phyloP scores from a whole-genome alignment of 2,888 invertebrate species.

The Nasonovia ribisnigri region DNA sequence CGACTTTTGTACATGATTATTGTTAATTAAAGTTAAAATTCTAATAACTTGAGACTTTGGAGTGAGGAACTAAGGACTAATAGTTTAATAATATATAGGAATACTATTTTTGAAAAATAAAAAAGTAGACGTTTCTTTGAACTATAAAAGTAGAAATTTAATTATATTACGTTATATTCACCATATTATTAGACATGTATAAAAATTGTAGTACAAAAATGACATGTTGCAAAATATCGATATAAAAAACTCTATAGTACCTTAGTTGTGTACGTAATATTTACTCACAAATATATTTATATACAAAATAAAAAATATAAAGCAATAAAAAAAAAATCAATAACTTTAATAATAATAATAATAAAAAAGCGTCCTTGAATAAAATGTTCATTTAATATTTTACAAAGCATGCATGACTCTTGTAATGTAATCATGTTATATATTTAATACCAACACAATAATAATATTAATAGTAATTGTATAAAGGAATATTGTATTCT shows the following conservation, averaged over 20 bases:
- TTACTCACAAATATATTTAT: neutral
- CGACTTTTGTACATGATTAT: neutral
- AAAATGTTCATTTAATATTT: constrained; percentile 35
- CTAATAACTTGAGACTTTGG: neutral
- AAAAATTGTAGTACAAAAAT: constrained; percentile 47
- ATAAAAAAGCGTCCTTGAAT: constrained; percentile 44
- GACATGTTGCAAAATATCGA: constrained; percentile 36
- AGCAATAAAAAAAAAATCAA: constrained; percentile 15
- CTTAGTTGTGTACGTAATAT: constrained; percentile 48
- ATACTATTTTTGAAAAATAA: neutral
- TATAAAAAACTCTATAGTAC: constrained; percentile 42
- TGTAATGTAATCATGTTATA: constrained; percentile 16
- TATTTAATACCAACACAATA: constrained; percentile 28
- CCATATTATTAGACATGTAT: neutral
- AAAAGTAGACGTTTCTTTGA: neutral
- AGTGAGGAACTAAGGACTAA: neutral
- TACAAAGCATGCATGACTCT: constrained; percentile 15
- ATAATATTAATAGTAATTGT: neutral
- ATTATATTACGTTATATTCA: constrained; percentile 49
- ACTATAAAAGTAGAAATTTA: constrained; percentile 49
- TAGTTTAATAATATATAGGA: neutral
- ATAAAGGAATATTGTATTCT: neutral
- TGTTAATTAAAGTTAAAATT: neutral
- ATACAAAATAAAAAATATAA: neutral
- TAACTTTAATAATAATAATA: constrained; percentile 31